These are phyloP conservation scores for Glaucomys volans DNA, from an alignment of 2,113 vertebrate species.

Conservation along the genomic window DNA sequence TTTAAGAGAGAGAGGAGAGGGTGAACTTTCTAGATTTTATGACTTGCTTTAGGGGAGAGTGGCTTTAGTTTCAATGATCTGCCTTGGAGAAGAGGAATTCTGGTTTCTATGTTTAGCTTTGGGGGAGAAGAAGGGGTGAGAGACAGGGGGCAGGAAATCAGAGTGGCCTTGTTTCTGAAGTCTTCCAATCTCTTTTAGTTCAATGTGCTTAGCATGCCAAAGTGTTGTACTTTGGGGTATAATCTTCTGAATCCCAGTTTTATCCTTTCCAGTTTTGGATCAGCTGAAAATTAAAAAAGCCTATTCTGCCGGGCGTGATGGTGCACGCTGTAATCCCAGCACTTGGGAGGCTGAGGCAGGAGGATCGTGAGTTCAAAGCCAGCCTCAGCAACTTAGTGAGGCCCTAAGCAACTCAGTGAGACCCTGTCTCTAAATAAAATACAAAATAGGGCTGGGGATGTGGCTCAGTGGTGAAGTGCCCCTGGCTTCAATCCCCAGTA, in stretches of 20 bases:
- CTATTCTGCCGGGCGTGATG: too few species aligned
- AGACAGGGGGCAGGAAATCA: not conserved
- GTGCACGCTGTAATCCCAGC: too few species aligned
- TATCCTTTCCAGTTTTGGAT: not conserved
- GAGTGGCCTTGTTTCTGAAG: not conserved
- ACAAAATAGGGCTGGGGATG: too few species aligned
- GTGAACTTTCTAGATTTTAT: not conserved
- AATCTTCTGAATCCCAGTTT: not conserved
- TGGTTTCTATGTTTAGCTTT: not conserved
- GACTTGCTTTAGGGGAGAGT: not conserved
- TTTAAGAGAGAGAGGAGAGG: not conserved
- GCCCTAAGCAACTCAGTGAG: too few species aligned
- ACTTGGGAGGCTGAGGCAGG: too few species aligned
- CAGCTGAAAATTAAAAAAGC: conserved; percentile 28
- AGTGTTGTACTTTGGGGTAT: not conserved
- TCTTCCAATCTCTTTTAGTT: not conserved
- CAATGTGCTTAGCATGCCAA: not conserved
- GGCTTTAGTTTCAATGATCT: not conserved
- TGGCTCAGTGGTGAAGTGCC: too few species aligned
- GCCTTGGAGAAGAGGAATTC: not conserved
- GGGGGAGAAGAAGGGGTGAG: not conserved
- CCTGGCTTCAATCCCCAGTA: too few species aligned
- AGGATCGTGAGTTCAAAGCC: too few species aligned
- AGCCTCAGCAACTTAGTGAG: too few species aligned
- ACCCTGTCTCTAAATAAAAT: too few species aligned